Evolutionary conservation across 2,113 vertebrate species (phyloP).

Genomic region (Apaloderma vittatum): DNA sequence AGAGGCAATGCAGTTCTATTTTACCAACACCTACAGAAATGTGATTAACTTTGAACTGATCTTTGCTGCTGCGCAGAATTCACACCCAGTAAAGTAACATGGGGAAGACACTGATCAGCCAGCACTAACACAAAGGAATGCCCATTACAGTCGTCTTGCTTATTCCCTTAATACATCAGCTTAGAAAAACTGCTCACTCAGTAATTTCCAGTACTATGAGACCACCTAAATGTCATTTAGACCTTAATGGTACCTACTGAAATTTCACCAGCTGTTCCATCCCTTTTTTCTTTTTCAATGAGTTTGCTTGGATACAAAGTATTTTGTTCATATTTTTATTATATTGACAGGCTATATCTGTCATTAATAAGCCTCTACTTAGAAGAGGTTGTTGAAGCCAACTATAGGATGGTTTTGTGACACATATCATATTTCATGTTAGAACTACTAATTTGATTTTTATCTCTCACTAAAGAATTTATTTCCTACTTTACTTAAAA

Average conservation of each 20-base stretch:
- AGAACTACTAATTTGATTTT: neutral
- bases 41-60: neutral
- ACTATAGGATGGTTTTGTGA: neutral
- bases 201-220: neutral
- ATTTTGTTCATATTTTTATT: neutral
- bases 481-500: neutral
- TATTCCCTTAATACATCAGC: neutral
- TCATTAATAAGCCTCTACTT: neutral
- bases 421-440: neutral
- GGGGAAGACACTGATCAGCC: fast-evolving
- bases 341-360: neutral
- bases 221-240: neutral
- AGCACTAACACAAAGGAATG: neutral
- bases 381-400: neutral
- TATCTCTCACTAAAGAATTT: neutral
- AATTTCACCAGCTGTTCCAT: neutral
- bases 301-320: neutral
- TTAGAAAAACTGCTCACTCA: neutral
- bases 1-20: neutral
- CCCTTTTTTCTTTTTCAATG: neutral
- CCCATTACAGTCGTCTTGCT: neutral
- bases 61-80: neutral
- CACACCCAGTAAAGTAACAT: neutral
- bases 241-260: neutral
- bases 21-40: neutral